Base-by-base conservation (phyloP, 1,140 invertebrate species). In the Zaprionus inermis region DNA sequence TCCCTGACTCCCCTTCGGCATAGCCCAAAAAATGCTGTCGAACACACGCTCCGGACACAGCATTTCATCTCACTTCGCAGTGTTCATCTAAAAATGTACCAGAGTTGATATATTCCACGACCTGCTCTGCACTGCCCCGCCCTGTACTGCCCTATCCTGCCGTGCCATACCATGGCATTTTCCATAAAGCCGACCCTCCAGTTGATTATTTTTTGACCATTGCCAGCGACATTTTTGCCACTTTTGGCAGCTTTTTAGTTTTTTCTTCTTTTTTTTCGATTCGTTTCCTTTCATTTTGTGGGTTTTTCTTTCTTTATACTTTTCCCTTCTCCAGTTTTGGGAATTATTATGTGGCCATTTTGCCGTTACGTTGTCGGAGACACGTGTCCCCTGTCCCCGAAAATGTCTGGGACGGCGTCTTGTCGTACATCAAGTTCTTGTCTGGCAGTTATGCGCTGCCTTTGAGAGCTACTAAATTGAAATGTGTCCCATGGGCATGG, bases 281-380 rank as follows among this genome's bases (percentile, higher is more conserved):
- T 49, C 20, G 30, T 51, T 69, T 16, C 54, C 22, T 51, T 58
- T 30, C n/a, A 44, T 44, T 44, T 44, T 44, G 38, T 44, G 38
- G n/a, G n/a, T 44, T 16, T 9, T 49, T 30, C 44, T 70, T 55
- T 6, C 14, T 32, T 38, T 16, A 14, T n/a, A 38, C 24, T n/a
- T 46, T 59, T 18, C 24, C 56, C 22, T 41, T 32, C 36, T 36
- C 16, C 30, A 69, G 65, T 74, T 74, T 70, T 57, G 67, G 64
- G 79, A 81, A 81, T 86, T 81, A 85, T 85, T 81, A 81, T 84
- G 80, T 81, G 75, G 79, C 72, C 82, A 73, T 70, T 85, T 85
- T 79, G 57, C 64, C 82, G 57, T 55, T 56, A 30, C 24, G 58
- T 65, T 76, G 64, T 64, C 54, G 28, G 36, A 38, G 79, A 67